These are phyloP conservation scores for Calidris pygmaea DNA, from an alignment of 2,113 vertebrate genomes.

Conservation along the genomic window DNA sequence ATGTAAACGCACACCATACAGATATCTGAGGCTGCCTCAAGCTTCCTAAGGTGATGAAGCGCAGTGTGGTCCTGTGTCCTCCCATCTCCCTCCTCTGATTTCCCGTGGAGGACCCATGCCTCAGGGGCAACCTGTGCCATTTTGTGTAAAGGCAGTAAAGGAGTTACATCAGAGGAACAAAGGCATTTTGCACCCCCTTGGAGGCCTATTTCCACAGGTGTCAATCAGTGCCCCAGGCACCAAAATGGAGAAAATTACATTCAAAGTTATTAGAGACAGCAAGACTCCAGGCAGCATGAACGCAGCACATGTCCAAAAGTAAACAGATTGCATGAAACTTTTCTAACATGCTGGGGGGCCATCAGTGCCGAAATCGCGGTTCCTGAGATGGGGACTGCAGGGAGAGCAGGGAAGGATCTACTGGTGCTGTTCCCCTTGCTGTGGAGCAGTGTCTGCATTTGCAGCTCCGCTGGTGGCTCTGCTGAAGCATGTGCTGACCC, in stretches of 20 bases:
- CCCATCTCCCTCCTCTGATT: neutral
- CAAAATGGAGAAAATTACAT: neutral
- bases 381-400: neutral
- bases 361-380: neutral
- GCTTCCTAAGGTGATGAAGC: neutral
- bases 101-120: rapidly evolving
- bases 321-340: slow-evolving; percentile 35
- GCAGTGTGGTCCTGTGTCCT: neutral
- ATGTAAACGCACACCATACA: neutral
- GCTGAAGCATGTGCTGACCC: neutral
- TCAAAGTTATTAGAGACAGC: slow-evolving; percentile 20
- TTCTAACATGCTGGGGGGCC: neutral
- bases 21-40: neutral
- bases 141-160: neutral
- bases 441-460: rapidly evolving
- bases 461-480: neutral
- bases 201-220: neutral
- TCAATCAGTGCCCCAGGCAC: neutral
- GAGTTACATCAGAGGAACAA: neutral
- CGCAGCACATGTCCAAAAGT: slow-evolving; percentile 30
- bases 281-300: neutral
- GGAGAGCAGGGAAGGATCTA: neutral
- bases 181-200: neutral
- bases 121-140: neutral
- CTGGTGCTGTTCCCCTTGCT: neutral